Evolutionary conservation across 1,140 invertebrate genomes (phyloP).

Genomic region (Drosophila sechellia): DNA sequence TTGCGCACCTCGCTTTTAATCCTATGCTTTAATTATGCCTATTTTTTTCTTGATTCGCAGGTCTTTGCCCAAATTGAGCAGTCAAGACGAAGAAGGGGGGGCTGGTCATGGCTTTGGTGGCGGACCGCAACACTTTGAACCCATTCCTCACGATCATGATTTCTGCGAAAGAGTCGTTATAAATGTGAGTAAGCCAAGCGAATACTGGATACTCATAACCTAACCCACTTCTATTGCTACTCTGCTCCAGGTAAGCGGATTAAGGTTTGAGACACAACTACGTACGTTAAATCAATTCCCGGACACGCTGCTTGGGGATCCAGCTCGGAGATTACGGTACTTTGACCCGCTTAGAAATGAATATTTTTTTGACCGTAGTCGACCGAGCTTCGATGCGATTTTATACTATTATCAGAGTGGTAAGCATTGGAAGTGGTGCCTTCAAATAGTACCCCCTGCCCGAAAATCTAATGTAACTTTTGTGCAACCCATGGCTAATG

Average conservation of each 20-base stretch:
- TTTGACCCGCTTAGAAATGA: slow-evolving; percentile 99
- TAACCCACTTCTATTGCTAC: neutral
- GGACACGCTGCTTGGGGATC: slow-evolving; percentile 98
- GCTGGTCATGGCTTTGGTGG: slow-evolving; percentile 92
- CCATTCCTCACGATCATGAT: slow-evolving; percentile 98
- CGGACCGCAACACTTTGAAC: slow-evolving; percentile 95
- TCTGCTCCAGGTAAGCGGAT: slow-evolving; percentile 93
- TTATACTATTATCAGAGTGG: slow-evolving; percentile 99
- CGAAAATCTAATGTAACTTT: neutral
- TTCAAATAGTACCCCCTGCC: neutral
- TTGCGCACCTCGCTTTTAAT: too few species aligned
- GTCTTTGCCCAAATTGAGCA: slow-evolving; percentile 98
- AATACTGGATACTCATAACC: neutral
- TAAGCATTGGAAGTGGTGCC: slow-evolving; percentile 46
- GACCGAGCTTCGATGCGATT: slow-evolving; percentile 99
- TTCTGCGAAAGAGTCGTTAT: slow-evolving; percentile 98
- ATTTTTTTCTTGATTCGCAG: slow-evolving; percentile 86
- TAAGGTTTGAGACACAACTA: slow-evolving; percentile 99
- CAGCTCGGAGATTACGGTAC: slow-evolving; percentile 96
- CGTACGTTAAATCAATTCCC: slow-evolving; percentile 99
- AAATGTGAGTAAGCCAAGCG: slow-evolving; percentile 91
- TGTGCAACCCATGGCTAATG: slow-evolving; percentile 33
- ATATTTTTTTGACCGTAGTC: slow-evolving; percentile 99
- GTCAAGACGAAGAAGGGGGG: slow-evolving; percentile 96
- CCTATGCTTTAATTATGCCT: neutral